phyloP scores from a whole-genome alignment of 92 coral and sea anemone genomes.

The Palythoa grandis region DNA sequence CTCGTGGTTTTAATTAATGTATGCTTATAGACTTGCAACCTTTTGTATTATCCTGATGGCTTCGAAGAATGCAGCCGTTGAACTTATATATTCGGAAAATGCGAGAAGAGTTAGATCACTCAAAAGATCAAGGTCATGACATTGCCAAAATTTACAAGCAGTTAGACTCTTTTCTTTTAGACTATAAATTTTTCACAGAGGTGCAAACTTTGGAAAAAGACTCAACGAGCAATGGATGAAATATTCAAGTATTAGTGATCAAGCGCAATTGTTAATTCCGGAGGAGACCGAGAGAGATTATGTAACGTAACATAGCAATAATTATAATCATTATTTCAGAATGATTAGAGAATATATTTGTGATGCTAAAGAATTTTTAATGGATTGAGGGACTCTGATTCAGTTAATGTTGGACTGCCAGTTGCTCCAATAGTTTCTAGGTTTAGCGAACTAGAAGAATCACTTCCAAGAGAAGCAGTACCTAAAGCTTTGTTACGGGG shows the following conservation, averaged over 20 bases:
- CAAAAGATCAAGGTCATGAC: too few species aligned
- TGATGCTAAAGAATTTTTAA: neutral
- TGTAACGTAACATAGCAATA: neutral
- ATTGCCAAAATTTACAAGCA: too few species aligned
- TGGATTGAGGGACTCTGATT: neutral
- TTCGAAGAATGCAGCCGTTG: too few species aligned
- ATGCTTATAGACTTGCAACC: too few species aligned
- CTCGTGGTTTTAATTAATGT: too few species aligned
- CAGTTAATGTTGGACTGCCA: neutral
- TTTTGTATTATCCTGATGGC: too few species aligned
- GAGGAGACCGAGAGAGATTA: neutral
- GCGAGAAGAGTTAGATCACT: too few species aligned
- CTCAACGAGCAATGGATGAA: conserved; percentile 25
- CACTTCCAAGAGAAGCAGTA: conserved; percentile 21
- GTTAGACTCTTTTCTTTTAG: too few species aligned
- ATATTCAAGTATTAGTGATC: neutral
- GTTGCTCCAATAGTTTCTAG: neutral
- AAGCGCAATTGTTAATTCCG: neutral
- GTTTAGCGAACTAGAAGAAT: conserved; percentile 6
- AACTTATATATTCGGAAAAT: too few species aligned
- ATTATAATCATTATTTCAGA: neutral
- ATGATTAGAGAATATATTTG: neutral
- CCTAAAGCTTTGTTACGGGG: neutral
- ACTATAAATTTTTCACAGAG: neutral
- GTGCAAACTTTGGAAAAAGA: conserved; percentile 8